Percentiles rank a stretch among this genome's conserved stretches.
phyloP scores from a whole-genome alignment of 1,140 invertebrate species.

The Sinonovacula constricta region DNA sequence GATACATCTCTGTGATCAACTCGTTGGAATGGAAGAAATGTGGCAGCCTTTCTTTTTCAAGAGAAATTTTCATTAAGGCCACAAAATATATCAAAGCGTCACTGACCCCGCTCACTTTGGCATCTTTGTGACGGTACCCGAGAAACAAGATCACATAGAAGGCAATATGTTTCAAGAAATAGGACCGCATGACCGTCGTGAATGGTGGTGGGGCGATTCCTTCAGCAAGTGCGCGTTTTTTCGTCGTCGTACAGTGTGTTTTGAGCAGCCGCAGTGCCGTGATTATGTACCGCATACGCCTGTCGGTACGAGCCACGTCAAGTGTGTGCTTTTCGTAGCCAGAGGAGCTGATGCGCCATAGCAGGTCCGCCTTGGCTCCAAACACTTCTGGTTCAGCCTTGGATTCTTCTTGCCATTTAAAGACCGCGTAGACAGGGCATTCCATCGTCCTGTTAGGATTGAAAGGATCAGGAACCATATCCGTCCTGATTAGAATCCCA shows the following conservation, averaged over 20 bases:
- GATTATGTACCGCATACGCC: not conserved
- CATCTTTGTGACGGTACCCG: not conserved
- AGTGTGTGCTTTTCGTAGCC: slow-evolving; percentile 26
- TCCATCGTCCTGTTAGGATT: not conserved
- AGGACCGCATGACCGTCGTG: slow-evolving; percentile 24
- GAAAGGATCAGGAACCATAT: slow-evolving; percentile 5
- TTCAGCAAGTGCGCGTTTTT: not conserved
- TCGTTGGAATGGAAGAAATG: not conserved
- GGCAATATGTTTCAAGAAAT: slow-evolving; percentile 27
- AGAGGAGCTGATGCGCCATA: slow-evolving; percentile 12
- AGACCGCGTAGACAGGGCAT: slow-evolving; percentile 21
- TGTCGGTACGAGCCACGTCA: not conserved
- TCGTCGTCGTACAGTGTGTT: slow-evolving; percentile 20
- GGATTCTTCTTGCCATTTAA: slow-evolving; percentile 10
- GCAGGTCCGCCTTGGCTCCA: not conserved
- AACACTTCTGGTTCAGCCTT: not conserved
- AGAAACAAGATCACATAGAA: slow-evolving; percentile 13
- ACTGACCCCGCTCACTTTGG: not conserved
- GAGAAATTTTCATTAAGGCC: not conserved
- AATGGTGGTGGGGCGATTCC: slow-evolving; percentile 10
- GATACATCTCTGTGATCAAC: not conserved
- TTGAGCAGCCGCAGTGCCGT: slow-evolving; percentile 5
- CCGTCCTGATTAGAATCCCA: not conserved
- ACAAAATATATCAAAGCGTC: not conserved
- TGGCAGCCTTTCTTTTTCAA: not conserved